Evolutionary conservation across 1,140 invertebrate species (phyloP).

Genomic region (Ostrea edulis): DNA sequence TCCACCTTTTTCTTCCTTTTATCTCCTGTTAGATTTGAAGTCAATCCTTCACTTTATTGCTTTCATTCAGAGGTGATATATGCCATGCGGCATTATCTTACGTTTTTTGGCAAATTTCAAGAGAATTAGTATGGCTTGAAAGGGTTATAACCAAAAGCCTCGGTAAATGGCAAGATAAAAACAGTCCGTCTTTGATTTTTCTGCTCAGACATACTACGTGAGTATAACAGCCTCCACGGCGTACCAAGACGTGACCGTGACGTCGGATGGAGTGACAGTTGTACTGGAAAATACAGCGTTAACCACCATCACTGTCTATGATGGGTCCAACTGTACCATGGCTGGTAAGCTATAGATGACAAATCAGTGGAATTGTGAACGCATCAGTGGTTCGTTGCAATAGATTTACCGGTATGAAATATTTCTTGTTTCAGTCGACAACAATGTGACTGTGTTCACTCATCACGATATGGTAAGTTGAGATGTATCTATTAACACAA

Average conservation of each 20-base stretch:
- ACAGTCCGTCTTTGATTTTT: neutral
- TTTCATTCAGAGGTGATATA: no score
- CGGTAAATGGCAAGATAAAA: no score
- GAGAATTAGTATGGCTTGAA: no score
- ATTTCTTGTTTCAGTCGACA: constrained; percentile 12
- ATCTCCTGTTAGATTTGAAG: no score
- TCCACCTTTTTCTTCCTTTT: no score
- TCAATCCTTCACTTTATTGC: no score
- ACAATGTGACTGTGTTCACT: neutral
- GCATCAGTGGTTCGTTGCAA: no score
- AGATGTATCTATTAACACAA: neutral
- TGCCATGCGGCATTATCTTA: no score
- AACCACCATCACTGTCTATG: constrained; percentile 29
- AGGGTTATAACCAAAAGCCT: no score
- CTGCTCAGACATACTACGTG: constrained; percentile 53
- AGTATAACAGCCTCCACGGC: constrained; percentile 53
- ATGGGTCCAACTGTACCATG: constrained; percentile 46
- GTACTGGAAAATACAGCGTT: constrained; percentile 34
- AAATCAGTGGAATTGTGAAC: no score
- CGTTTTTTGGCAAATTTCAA: no score
- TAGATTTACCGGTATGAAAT: no score
- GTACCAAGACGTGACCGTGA: constrained; percentile 48
- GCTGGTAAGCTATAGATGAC: neutral
- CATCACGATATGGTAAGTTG: neutral
- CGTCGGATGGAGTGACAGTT: constrained; percentile 59